Conservation (phyloP, 2,888 invertebrate species). For the Buathra laborator region DNA sequence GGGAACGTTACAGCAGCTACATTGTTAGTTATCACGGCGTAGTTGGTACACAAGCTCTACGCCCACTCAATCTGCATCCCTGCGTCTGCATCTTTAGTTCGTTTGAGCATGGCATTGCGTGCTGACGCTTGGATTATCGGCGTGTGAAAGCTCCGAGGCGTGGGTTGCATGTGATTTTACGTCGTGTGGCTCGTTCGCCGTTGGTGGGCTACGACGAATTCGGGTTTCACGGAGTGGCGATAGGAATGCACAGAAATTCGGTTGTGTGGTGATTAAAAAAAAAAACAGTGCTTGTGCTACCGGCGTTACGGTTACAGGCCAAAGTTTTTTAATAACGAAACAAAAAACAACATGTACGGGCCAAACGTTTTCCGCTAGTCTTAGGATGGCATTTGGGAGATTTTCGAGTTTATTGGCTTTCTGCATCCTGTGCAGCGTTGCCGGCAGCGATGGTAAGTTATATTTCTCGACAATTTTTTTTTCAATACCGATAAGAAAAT, state of each 20-base stretch:
- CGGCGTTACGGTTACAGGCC: constrained; percentile 1
- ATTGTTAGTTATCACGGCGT: constrained; percentile 26
- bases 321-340: constrained; percentile 26
- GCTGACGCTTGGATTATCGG: constrained; percentile 58
- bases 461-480: constrained; percentile 14
- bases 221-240: background rate
- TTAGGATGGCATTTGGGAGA: constrained; percentile 78
- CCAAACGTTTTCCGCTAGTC: constrained; percentile 66
- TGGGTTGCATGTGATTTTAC: constrained; percentile 53
- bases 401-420: constrained; percentile 74
- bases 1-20: background rate
- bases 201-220: constrained; percentile 31
- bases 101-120: constrained; percentile 70
- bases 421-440: constrained; percentile 74
- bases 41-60: constrained; percentile 46
- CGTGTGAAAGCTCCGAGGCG: constrained; percentile 55
- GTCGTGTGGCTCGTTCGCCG: constrained; percentile 33
- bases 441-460: constrained; percentile 70
- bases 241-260: constrained; percentile 1
- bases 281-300: constrained; percentile 11
- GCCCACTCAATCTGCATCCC: constrained; percentile 49
- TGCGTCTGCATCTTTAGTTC: constrained; percentile 61
- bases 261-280: constrained; percentile 18
- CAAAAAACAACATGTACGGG: constrained; percentile 70
- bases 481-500: background rate